These are phyloP conservation scores for Eristalis tenax DNA, from an alignment of 2,888 invertebrate species.

Conservation along the genomic window DNA sequence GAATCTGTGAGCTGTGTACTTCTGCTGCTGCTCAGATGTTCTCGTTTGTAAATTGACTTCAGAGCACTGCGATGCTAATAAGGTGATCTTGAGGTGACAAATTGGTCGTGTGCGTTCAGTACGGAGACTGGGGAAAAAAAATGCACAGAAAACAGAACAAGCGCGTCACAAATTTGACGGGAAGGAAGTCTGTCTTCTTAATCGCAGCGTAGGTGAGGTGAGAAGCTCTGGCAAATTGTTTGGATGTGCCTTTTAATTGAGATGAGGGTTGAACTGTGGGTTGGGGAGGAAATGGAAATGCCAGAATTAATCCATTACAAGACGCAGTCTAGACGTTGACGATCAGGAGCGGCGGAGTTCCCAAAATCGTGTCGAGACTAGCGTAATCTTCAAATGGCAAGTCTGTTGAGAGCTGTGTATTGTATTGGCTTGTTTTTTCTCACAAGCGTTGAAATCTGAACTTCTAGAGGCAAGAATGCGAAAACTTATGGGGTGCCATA, in stretches of 20 bases:
- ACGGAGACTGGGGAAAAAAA: neutral
- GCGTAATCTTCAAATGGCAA: too few species aligned
- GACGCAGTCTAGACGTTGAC: too few species aligned
- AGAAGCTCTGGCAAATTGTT: neutral
- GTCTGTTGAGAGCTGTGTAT: too few species aligned
- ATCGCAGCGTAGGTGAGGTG: neutral
- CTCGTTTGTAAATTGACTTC: conserved; percentile 8
- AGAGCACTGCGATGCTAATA: conserved; percentile 18
- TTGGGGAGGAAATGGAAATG: neutral
- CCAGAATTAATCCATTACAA: too few species aligned
- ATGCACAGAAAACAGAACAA: neutral
- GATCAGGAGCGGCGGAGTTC: too few species aligned
- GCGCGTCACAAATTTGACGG: neutral
- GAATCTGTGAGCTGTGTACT: conserved; percentile 12
- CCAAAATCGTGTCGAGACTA: too few species aligned
- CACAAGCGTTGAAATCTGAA: too few species aligned
- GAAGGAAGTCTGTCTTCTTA: neutral
- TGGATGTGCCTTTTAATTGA: neutral
- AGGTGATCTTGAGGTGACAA: conserved; percentile 54
- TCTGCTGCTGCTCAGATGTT: conserved; percentile 9
- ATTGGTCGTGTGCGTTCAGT: conserved; percentile 27
- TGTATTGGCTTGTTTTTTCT: too few species aligned
- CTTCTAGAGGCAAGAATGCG: neutral
- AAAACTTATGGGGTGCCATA: neutral
- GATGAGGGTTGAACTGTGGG: neutral